Base-by-base conservation (phyloP, 2,888 invertebrate species). In the Parnassius orleans region DNA sequence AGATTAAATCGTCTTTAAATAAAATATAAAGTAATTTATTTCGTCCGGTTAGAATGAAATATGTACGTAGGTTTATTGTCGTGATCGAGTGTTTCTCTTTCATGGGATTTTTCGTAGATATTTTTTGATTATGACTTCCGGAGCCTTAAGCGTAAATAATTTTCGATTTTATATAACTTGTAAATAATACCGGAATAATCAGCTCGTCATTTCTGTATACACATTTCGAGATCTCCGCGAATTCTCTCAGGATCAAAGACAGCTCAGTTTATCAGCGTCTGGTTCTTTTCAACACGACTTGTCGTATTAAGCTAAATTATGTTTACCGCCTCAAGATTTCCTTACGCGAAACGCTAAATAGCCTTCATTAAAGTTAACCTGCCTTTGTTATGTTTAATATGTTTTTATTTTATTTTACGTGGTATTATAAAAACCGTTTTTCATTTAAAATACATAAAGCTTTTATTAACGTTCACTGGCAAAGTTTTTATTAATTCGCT, bases 181-280 rank as follows among this genome's bases (percentile, higher is more conserved):
- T 46, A 46, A 46, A 46, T 43, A 52, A 58, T 51, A 58, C 51
- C 44, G 51, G 24, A 15, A 10, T 43, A 53, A 47, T 57, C 44
- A 46, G 33, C 80, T 79, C 75, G 76, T 78, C 76, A 53, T 53
- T 53, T 14, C 72, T 75, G 81, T 77, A 80, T 79, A 78, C 75
- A 74, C 72, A 76, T 68, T 77, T 77, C 68, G 69, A 76, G 73
- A 68, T 74, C 73, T 64, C 56, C 58, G 64, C 73, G 61, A 72
- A 78, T 81, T 77, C 79, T 78, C 80, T 73, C 79, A 84, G 83
- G 84, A 86, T 85, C 85, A 87, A 86, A 86, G 81, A 74, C 75
- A 77, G 72, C 73, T 73, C 68, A 76, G 74, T 68, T 72, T 74
- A 70, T 73, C 76, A 72, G 76, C 70, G 73, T 84, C 85, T 85